Evolutionary conservation across 2,888 invertebrate genomes (phyloP).

Genomic region (Hydrotaea diabolus): DNA sequence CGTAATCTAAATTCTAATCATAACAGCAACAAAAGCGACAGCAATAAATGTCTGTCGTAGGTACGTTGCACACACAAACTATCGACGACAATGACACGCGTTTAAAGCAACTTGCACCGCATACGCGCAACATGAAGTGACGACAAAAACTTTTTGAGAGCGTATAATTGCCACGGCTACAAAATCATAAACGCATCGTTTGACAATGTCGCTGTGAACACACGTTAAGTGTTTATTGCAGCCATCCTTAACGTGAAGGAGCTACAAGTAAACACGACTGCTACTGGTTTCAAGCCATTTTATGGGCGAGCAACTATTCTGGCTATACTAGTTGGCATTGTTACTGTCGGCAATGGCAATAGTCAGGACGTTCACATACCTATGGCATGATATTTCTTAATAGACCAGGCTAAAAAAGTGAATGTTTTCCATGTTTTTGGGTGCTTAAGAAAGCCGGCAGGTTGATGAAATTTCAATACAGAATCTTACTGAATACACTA

Average conservation of each 20-base stretch:
- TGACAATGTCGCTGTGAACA: slow-evolving; percentile 25
- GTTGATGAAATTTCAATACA: too few relatives aligned
- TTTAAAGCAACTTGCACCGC: not conserved
- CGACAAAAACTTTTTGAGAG: slow-evolving; percentile 26
- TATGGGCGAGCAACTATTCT: too few relatives aligned
- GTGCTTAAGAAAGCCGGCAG: too few relatives aligned
- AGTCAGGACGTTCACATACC: too few relatives aligned
- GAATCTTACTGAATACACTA: too few relatives aligned
- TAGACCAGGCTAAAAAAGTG: too few relatives aligned
- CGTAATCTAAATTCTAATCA: slow-evolving; percentile 12
- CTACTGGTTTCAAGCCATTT: too few relatives aligned
- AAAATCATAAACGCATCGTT: slow-evolving; percentile 54
- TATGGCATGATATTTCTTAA: too few relatives aligned
- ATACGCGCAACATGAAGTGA: not conserved
- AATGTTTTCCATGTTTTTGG: too few relatives aligned
- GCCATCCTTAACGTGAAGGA: slow-evolving; percentile 17
- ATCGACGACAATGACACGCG: too few relatives aligned
- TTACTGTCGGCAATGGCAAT: too few relatives aligned
- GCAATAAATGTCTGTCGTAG: not conserved
- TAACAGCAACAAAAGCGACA: slow-evolving; percentile 14
- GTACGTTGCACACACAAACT: not conserved
- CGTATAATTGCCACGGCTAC: slow-evolving; percentile 58
- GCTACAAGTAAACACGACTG: not conserved
- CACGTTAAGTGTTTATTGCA: slow-evolving; percentile 44
- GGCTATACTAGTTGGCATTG: too few relatives aligned